Percentiles rank a stretch among this genome's conserved stretches.
Conservation (phyloP, 1,140 invertebrate species). For the Lineus longissimus region DNA sequence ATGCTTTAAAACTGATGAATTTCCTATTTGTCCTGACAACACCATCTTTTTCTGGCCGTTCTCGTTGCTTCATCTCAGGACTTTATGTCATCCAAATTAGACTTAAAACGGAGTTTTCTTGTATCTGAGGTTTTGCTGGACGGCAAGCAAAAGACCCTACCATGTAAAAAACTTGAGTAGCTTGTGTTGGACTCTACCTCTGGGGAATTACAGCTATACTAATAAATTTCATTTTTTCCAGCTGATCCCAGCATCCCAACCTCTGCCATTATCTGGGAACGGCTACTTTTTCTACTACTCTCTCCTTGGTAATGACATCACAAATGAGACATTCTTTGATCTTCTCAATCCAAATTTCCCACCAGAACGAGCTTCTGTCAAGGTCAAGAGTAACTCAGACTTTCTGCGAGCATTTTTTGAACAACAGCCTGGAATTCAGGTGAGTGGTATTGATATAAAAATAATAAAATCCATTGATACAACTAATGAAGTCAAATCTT, state of each 20-base stretch:
- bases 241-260: constrained; percentile 44
- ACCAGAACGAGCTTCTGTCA: constrained; percentile 53
- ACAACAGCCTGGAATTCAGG: constrained; percentile 51
- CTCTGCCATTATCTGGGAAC: constrained; percentile 30
- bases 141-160: too few species aligned
- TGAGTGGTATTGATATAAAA: constrained; percentile 22
- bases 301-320: constrained; percentile 55
- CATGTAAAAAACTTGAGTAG: too few species aligned
- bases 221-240: constrained; percentile 28
- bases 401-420: constrained; percentile 49
- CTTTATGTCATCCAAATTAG: too few species aligned
- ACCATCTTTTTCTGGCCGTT: too few species aligned
- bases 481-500: background rate
- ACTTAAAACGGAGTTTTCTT: too few species aligned
- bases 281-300: constrained; percentile 57
- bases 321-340: constrained; percentile 53
- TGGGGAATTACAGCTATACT: too few species aligned
- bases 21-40: too few species aligned
- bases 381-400: constrained; percentile 48
- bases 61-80: too few species aligned
- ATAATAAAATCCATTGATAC: too few species aligned
- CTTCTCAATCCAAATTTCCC: constrained; percentile 51
- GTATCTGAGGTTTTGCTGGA: too few species aligned
- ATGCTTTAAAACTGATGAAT: too few species aligned
- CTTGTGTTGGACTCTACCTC: too few species aligned